Base-by-base conservation (phyloP, 53 echinoderm and acorn worm genomes). In the Zoroaster sp. region DNA sequence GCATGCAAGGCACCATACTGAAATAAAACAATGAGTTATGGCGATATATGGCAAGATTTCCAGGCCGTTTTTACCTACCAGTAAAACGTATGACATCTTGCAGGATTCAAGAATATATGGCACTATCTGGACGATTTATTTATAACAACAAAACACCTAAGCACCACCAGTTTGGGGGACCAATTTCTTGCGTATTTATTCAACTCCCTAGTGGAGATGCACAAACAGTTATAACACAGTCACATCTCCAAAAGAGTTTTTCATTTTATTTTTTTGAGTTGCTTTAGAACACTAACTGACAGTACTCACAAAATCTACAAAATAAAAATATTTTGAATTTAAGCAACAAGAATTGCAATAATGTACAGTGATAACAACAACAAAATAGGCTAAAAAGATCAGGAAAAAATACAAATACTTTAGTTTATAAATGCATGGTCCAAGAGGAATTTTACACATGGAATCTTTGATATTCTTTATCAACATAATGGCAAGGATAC, bases 101-200 rank as follows among this genome's bases (percentile, higher is more conserved):
- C n/a, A n/a, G n/a, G n/a, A n/a, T n/a, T n/a, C n/a, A n/a, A n/a
- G n/a, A n/a, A n/a, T n/a, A n/a, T n/a, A n/a, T n/a, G n/a, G n/a
- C n/a, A n/a, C n/a, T n/a, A n/a, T n/a, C n/a, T n/a, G n/a, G n/a
- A n/a, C n/a, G n/a, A n/a, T n/a, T n/a, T n/a, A n/a, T n/a, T n/a
- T n/a, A 73, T 17, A 73, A 42, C 39, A 35, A 10, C 7, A 46
- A 17, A 55, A 36, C 36, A 55, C 18, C 18, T 6, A 4, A 55
- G 13, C 31, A 69, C 69, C 25, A 59, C 69, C 2, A 10, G 49
- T n/a, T 28, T 68, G 67, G 66, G 83, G 71, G 85, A 71, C 70
- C 85, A 70, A 52, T 85, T 70, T 85, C 85, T 85, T 70, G 85
- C 85, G 69, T 85, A 83, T 83, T 77, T 85, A 85, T 69, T 85